phyloP scores from a whole-genome alignment of 92 coral and sea anemone genomes.

The Meandrina meandrites region DNA sequence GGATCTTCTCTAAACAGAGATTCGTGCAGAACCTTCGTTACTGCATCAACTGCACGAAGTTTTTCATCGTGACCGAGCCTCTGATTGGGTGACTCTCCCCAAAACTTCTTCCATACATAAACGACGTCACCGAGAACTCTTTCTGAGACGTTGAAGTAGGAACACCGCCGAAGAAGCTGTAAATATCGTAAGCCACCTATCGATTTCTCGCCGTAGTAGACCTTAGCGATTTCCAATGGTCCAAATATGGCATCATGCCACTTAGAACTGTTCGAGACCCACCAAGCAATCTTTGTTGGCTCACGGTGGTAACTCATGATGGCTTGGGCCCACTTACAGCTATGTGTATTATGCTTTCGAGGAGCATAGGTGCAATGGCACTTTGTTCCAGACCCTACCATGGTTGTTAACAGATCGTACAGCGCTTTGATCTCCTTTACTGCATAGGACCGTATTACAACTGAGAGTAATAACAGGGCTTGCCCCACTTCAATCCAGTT shows the following conservation, averaged over 20 bases:
- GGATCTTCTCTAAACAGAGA: background rate
- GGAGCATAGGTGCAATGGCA: conserved; percentile 20
- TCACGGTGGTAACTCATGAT: conserved; percentile 18
- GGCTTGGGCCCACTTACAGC: conserved; percentile 40
- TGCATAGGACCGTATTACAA: background rate
- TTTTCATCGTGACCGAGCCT: conserved; percentile 15
- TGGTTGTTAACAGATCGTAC: background rate
- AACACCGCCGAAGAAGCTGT: conserved; percentile 25
- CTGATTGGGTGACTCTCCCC: conserved; percentile 9
- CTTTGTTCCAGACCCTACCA: conserved; percentile 19
- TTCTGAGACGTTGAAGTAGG: conserved; percentile 20
- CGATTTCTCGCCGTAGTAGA: background rate
- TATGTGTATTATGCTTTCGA: background rate
- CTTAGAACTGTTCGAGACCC: conserved; percentile 20
- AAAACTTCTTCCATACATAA: conserved; percentile 24
- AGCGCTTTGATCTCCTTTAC: conserved; percentile 1
- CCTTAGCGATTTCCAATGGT: conserved; percentile 19
- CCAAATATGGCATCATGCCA: conserved; percentile 19
- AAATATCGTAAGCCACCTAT: conserved; percentile 2
- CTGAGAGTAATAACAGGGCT: conserved; percentile 25
- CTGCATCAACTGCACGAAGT: conserved; percentile 3
- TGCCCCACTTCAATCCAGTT: conserved; percentile 39
- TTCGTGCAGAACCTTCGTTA: conserved; percentile 28
- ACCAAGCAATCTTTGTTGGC: conserved; percentile 17
- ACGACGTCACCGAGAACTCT: background rate